phyloP scores from a whole-genome alignment of 53 echinoderm and acorn worm species.

The Patiria pectinifera region DNA sequence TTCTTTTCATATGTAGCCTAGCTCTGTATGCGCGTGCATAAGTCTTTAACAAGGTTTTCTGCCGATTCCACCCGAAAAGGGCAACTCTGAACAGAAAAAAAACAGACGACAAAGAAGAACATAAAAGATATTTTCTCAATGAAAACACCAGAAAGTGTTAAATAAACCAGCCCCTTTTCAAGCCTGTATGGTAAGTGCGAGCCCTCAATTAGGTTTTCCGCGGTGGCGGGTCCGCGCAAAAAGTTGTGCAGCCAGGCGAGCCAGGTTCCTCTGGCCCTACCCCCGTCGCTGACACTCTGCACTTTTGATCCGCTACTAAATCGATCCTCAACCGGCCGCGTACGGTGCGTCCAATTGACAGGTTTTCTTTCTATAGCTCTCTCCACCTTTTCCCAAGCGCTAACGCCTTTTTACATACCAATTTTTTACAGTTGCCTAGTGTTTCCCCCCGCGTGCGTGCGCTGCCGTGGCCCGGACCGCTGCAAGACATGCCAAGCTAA shows the following conservation, averaged over 20 bases:
- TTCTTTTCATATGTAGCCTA: neutral
- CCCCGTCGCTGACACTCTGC: conserved; percentile 41
- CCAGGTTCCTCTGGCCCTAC: neutral
- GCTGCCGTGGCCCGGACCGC: neutral
- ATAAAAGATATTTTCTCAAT: conserved; percentile 45
- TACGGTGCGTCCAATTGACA: conserved; percentile 9
- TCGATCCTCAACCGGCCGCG: conserved; percentile 42
- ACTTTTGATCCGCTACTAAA: conserved; percentile 62
- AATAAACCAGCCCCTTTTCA: conserved; percentile 65
- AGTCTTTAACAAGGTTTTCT: conserved; percentile 34
- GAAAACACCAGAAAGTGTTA: conserved; percentile 65
- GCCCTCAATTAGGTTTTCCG: conserved; percentile 60
- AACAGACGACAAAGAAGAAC: neutral
- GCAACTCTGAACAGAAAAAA: conserved; percentile 6
- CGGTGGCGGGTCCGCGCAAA: conserved; percentile 46
- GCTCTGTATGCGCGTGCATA: conserved; percentile 40
- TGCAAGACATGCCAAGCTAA: neutral
- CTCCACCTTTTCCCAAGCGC: neutral
- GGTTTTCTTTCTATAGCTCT: neutral
- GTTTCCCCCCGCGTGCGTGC: neutral
- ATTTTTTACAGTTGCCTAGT: conserved; percentile 61
- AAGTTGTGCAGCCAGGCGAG: conserved; percentile 65
- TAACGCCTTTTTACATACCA: conserved; percentile 51
- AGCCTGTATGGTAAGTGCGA: conserved; percentile 49
- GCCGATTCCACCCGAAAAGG: conserved; percentile 21